These are phyloP conservation scores for Beris morrisii DNA, from an alignment of 2,888 invertebrate species.

Conservation along the genomic window DNA sequence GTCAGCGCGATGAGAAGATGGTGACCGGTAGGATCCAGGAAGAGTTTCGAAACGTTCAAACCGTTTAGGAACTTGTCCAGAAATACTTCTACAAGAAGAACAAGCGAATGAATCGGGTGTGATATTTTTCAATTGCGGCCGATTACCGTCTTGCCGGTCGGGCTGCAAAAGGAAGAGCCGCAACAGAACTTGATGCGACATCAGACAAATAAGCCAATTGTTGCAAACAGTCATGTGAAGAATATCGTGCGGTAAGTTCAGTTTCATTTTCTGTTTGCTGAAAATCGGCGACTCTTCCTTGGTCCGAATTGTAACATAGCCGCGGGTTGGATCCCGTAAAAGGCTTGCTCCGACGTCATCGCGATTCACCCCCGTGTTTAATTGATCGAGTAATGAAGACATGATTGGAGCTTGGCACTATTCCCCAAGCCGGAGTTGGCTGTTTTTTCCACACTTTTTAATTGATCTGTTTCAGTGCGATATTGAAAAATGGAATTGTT, in stretches of 20 bases:
- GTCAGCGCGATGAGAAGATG: conserved; percentile 76
- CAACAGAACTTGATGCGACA: conserved; percentile 79
- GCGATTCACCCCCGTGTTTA: conserved; percentile 72
- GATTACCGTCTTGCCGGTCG: conserved; percentile 73
- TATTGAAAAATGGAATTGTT: background rate
- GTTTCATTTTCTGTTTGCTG: conserved; percentile 78
- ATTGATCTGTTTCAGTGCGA: background rate
- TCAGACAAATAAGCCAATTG: conserved; percentile 79
- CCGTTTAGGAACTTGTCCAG: conserved; percentile 52
- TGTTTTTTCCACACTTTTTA: too few relatives aligned
- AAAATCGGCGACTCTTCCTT: conserved; percentile 84
- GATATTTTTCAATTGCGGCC: background rate
- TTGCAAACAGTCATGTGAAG: conserved; percentile 80
- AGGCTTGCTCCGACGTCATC: conserved; percentile 46
- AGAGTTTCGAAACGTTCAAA: conserved; percentile 50
- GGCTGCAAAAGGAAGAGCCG: conserved; percentile 80
- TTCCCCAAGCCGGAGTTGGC: background rate
- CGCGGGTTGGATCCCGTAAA: conserved; percentile 56
- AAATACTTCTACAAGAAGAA: conserved; percentile 45
- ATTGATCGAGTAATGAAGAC: conserved; percentile 85
- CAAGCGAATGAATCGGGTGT: background rate
- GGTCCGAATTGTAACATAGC: conserved; percentile 61
- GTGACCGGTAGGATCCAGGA: conserved; percentile 81
- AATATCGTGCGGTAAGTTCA: conserved; percentile 76
- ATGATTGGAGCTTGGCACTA: conserved; percentile 53